These are phyloP conservation scores for Nasalis larvatus DNA, from an alignment of 2,113 vertebrate genomes.

Conservation along the genomic window DNA sequence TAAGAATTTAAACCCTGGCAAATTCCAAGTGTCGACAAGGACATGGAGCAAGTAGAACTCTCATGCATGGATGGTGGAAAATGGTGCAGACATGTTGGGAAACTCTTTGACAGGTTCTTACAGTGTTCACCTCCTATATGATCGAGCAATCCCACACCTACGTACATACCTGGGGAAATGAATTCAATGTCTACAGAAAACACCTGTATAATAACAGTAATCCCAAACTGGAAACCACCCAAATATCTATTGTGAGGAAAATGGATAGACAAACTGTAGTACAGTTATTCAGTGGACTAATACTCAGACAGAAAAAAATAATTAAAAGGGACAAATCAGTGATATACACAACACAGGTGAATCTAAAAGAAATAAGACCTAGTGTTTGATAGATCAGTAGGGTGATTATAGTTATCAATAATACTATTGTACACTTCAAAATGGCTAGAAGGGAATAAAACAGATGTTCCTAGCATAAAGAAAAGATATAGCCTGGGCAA, in stretches of 20 bases:
- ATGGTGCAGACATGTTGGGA: neutral
- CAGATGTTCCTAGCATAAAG: neutral
- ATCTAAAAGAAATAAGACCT: neutral
- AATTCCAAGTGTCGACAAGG: neutral
- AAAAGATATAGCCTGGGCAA: no score
- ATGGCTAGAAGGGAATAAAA: neutral
- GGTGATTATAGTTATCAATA: neutral
- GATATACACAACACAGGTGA: neutral
- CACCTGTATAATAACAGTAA: neutral
- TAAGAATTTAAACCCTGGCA: neutral
- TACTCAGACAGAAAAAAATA: neutral
- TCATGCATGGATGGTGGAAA: neutral
- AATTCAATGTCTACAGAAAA: neutral
- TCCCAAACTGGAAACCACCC: neutral
- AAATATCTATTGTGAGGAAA: neutral
- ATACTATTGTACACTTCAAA: neutral
- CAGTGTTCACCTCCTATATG: neutral
- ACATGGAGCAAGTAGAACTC: neutral
- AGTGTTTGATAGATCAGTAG: neutral
- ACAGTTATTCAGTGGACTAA: neutral
- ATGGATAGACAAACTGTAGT: neutral
- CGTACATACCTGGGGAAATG: neutral
- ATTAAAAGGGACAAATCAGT: neutral
- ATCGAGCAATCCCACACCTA: neutral
- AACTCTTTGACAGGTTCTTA: neutral